phyloP scores from a whole-genome alignment of 2,797 vertebrate species.

The Hypotaenidia okinawae region DNA sequence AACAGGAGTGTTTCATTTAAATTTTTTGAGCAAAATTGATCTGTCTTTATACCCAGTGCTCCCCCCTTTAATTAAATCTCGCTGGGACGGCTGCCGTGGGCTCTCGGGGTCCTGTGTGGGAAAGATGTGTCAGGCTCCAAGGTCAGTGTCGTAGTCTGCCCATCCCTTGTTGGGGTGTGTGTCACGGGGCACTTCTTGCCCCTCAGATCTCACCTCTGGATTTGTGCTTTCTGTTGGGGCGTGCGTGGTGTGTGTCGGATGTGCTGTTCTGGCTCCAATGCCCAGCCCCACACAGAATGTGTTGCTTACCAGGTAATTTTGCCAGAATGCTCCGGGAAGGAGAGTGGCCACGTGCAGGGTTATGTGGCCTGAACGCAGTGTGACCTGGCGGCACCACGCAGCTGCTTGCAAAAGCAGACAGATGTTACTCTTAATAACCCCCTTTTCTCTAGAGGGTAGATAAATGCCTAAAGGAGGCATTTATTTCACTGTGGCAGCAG shows the following conservation, averaged over 20 bases:
- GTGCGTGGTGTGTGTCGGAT: background rate
- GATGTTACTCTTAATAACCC: background rate
- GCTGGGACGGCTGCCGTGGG: accelerated
- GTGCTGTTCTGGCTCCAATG: background rate
- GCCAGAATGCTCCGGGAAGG: background rate
- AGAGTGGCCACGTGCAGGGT: background rate
- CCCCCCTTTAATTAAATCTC: background rate
- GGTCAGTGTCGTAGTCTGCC: background rate
- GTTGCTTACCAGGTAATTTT: background rate
- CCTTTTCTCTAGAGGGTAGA: background rate
- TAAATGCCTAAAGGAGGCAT: background rate
- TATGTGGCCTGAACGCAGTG: accelerated
- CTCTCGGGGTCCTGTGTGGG: background rate
- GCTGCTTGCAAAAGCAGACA: accelerated
- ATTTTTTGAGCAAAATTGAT: constrained; percentile 65
- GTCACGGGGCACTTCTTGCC: background rate
- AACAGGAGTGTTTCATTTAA: constrained; percentile 73
- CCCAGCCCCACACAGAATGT: accelerated
- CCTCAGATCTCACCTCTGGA: background rate
- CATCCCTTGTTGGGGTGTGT: background rate
- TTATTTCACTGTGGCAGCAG: background rate
- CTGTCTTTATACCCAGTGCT: constrained; percentile 16
- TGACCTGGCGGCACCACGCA: background rate
- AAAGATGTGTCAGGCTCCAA: background rate
- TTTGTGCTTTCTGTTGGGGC: background rate